Evolutionary conservation across 2,113 vertebrate species (phyloP).

Genomic region (Anguilla rostrata): DNA sequence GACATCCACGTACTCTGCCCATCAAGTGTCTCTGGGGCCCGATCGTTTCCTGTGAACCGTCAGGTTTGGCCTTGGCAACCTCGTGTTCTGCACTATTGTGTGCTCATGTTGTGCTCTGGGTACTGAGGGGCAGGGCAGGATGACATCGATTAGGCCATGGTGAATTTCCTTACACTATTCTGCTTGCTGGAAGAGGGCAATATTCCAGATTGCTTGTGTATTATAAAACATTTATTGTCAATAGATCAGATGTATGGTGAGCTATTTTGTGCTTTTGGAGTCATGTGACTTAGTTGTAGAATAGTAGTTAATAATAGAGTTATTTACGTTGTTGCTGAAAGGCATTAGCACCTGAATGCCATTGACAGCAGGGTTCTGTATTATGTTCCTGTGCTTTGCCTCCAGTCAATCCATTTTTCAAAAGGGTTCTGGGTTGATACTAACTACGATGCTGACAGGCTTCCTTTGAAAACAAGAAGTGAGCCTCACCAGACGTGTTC

Average conservation of each 20-base stretch:
- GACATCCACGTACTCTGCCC: neutral
- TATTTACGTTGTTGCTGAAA: neutral
- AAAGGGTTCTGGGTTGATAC: conserved; percentile 9
- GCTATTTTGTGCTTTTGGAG: neutral
- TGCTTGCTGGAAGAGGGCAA: neutral
- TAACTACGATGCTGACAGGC: neutral
- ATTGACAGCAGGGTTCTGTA: neutral
- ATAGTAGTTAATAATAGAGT: too few relatives aligned
- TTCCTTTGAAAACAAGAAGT: conserved; percentile 52
- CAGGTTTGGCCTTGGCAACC: too few relatives aligned
- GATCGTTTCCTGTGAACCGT: neutral
- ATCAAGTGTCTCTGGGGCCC: neutral
- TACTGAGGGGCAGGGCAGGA: neutral
- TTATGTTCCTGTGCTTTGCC: neutral
- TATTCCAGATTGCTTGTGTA: neutral
- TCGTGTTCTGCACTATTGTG: neutral
- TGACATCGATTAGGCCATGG: neutral
- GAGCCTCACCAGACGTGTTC: conserved; percentile 44
- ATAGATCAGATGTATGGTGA: neutral
- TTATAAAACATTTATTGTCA: neutral
- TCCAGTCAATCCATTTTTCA: neutral
- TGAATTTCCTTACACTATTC: neutral
- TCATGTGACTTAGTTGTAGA: too few relatives aligned
- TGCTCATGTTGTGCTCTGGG: neutral
- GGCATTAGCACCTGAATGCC: neutral